A percentile compares a stretch with the other conserved stretches of the same genome.
These are phyloP conservation scores for Vulpes vulpes DNA, from an alignment of 2,113 vertebrate genomes.

Conservation along the genomic window DNA sequence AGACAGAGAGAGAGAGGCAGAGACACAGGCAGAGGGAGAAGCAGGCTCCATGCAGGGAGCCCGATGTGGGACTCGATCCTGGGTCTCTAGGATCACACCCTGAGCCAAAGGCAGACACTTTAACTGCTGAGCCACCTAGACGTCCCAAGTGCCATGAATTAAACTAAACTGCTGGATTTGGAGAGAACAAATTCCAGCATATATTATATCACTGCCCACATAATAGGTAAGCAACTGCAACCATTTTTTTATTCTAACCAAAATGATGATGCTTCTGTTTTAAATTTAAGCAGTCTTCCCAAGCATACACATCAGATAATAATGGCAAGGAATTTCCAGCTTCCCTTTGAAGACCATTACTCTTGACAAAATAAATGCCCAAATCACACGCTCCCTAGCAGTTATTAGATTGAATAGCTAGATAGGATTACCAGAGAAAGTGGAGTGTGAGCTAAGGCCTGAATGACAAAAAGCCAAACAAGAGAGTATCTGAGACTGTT, in stretches of 20 bases:
- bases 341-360: slow-evolving; percentile 77
- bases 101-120: no score
- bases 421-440: not conserved
- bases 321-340: slow-evolving; percentile 85
- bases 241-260: slow-evolving; percentile 87
- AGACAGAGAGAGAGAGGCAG: no score
- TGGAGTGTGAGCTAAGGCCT: slow-evolving; percentile 16
- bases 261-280: slow-evolving; percentile 88
- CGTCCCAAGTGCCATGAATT: not conserved
- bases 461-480: slow-evolving; percentile 1
- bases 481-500: not conserved
- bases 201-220: not conserved
- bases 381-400: slow-evolving; percentile 71
- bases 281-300: slow-evolving; percentile 85
- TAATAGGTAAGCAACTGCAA: slow-evolving; percentile 79
- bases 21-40: no score
- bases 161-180: not conserved
- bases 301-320: slow-evolving; percentile 88
- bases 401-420: not conserved
- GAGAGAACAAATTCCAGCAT: not conserved
- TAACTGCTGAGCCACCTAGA: no score
- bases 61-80: no score
- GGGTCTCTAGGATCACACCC: no score
- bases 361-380: slow-evolving; percentile 64
- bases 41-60: no score